These are phyloP conservation scores for Vulpes lagopus DNA, from an alignment of 2,113 vertebrate species.

Conservation along the genomic window DNA sequence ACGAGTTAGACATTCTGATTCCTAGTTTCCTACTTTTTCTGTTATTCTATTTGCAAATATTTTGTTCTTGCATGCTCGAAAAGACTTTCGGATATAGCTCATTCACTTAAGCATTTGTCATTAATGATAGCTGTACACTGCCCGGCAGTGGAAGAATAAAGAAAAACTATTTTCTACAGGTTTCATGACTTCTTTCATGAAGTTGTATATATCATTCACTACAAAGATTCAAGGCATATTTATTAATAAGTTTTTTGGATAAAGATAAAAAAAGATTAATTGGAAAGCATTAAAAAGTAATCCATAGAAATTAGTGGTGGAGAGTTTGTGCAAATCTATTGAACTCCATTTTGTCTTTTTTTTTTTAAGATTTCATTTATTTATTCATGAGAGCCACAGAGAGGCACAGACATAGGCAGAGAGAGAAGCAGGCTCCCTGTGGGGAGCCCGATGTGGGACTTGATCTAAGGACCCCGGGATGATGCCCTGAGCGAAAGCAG, in stretches of 20 bases:
- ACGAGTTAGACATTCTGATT: background rate
- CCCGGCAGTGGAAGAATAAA: slow-evolving; percentile 34
- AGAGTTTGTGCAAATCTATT: background rate
- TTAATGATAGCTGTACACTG: slow-evolving; percentile 16
- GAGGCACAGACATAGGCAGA: too few species aligned
- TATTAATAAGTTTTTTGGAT: slow-evolving; percentile 26
- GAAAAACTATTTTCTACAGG: background rate
- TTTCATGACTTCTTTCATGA: slow-evolving; percentile 10
- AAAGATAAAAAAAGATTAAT: slow-evolving; percentile 30
- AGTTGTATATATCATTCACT: background rate
- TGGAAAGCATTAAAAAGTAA: slow-evolving; percentile 35
- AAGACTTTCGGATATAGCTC: background rate
- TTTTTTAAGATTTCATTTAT: too few species aligned
- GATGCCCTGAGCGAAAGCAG: too few species aligned
- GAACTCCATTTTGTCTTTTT: background rate
- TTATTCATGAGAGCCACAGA: too few species aligned
- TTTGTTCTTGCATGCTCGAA: background rate
- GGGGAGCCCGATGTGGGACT: too few species aligned
- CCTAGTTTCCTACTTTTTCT: background rate
- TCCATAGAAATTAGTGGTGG: slow-evolving; percentile 3
- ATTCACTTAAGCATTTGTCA: background rate
- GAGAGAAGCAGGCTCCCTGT: too few species aligned
- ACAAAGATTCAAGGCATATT: slow-evolving; percentile 16
- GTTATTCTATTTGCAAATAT: background rate
- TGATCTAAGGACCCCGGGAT: too few species aligned